Conservation (phyloP, 2,113 vertebrate genomes). For the Nannobrachium achirus region DNA sequence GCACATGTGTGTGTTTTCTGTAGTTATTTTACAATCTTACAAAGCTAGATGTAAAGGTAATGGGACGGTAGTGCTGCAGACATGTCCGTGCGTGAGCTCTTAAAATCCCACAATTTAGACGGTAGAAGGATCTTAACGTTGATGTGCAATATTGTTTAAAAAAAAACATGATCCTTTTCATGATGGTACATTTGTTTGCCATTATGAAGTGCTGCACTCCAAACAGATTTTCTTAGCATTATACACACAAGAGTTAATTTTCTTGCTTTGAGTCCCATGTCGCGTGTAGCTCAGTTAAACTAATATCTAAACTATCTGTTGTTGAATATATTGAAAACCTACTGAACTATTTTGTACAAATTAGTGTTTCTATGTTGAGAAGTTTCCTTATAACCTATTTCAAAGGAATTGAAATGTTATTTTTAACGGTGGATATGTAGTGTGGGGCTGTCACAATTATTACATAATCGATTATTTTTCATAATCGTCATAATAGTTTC, state of each 20-base stretch:
- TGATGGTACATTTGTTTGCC: constrained; percentile 35
- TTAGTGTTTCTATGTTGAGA: constrained; percentile 43
- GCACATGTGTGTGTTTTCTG: constrained; percentile 49
- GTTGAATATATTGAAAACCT: constrained; percentile 27
- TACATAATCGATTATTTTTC: too few relatives aligned
- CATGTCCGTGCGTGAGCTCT: constrained; percentile 52
- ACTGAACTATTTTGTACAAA: constrained; percentile 64
- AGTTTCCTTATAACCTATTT: constrained; percentile 79
- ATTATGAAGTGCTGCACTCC: constrained; percentile 48
- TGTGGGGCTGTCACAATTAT: too few relatives aligned
- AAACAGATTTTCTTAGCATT: constrained; percentile 20
- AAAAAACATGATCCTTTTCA: constrained; percentile 33
- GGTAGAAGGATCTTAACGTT: constrained; percentile 48
- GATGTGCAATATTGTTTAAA: constrained; percentile 64
- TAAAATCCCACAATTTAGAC: constrained; percentile 37
- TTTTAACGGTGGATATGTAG: constrained; percentile 77
- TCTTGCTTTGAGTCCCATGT: constrained; percentile 30
- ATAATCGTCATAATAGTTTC: too few relatives aligned
- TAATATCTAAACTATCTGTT: constrained; percentile 32
- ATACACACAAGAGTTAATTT: constrained; percentile 33
- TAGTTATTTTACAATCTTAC: constrained; percentile 54
- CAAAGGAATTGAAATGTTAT: constrained; percentile 81
- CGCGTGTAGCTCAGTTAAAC: constrained; percentile 31
- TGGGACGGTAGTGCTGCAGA: constrained; percentile 53
- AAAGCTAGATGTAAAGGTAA: constrained; percentile 50